These are phyloP conservation scores for Torymus texanus DNA, from an alignment of 2,888 invertebrate species.

Conservation along the genomic window DNA sequence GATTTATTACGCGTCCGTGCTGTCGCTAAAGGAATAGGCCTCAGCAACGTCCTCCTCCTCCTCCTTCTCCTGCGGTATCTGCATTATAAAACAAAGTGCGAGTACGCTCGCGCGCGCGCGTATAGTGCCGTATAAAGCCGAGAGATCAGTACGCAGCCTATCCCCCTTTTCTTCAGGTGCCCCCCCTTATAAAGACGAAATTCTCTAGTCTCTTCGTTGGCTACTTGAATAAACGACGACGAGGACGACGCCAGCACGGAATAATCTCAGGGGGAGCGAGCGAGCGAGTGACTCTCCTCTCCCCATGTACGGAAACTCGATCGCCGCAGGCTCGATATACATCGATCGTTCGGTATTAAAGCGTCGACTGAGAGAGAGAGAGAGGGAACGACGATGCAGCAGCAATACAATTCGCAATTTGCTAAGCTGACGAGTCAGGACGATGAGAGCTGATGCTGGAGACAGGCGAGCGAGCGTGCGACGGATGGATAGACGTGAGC, in stretches of 20 bases:
- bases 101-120: conserved; percentile 63
- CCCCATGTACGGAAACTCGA: conserved; percentile 45
- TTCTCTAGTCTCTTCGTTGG: conserved; percentile 33
- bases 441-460: not conserved
- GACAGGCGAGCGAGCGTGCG: not conserved
- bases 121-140: conserved; percentile 61
- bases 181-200: conserved; percentile 61
- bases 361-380: not conserved
- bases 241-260: conserved; percentile 18
- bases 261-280: conserved; percentile 15
- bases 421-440: conserved; percentile 61
- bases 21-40: conserved; percentile 51
- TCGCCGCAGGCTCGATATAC: not conserved
- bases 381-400: not conserved
- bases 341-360: not conserved
- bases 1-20: conserved; percentile 40
- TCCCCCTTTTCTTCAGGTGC: conserved; percentile 34
- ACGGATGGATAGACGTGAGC: too few relatives aligned
- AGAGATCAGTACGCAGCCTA: conserved; percentile 14
- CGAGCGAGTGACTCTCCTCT: not conserved
- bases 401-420: conserved; percentile 63
- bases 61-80: conserved; percentile 64
- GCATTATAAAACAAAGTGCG: conserved; percentile 71
- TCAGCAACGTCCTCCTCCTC: conserved; percentile 54
- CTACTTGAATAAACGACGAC: conserved; percentile 31